phyloP scores from a whole-genome alignment of 2,888 invertebrate genomes.

The Tetragonisca angustula region DNA sequence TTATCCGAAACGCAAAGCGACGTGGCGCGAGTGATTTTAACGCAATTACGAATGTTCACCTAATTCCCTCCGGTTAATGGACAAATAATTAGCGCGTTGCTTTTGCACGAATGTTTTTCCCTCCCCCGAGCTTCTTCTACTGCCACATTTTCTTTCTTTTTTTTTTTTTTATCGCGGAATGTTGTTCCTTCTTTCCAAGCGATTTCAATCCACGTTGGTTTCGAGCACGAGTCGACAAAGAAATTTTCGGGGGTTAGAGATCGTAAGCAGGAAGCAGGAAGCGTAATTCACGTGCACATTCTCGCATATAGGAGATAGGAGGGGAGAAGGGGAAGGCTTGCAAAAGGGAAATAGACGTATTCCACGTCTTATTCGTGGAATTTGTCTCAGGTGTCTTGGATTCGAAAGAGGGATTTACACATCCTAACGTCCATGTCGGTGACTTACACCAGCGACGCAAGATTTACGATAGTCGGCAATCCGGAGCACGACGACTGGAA shows the following conservation, averaged over 20 bases:
- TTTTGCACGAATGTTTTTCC: not conserved
- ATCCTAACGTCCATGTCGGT: constrained; percentile 88
- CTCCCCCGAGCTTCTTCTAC: not conserved
- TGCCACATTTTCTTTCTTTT: not conserved
- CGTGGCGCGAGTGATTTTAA: constrained; percentile 1
- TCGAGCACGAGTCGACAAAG: not conserved
- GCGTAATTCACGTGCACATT: not conserved
- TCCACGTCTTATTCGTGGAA: constrained; percentile 19
- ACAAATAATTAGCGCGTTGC: constrained; percentile 6
- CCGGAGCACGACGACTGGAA: constrained; percentile 88
- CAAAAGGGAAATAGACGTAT: not conserved
- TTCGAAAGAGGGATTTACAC: constrained; percentile 85
- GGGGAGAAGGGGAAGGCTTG: too few species aligned
- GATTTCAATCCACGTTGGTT: too few species aligned
- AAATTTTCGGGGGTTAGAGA: not conserved
- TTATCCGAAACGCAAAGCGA: not conserved
- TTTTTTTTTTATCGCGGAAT: not conserved
- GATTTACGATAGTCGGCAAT: constrained; percentile 88
- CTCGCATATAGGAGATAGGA: not conserved
- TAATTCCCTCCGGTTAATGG: not conserved
- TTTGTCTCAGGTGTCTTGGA: constrained; percentile 88
- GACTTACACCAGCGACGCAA: constrained; percentile 89
- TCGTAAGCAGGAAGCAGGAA: not conserved
- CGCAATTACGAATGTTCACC: not conserved
- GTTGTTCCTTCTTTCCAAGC: not conserved